Percentiles rank a stretch among this genome's conserved stretches.
Evolutionary conservation across 2,888 invertebrate genomes (phyloP).

Genomic region (Caenorhabditis doughertyi): DNA sequence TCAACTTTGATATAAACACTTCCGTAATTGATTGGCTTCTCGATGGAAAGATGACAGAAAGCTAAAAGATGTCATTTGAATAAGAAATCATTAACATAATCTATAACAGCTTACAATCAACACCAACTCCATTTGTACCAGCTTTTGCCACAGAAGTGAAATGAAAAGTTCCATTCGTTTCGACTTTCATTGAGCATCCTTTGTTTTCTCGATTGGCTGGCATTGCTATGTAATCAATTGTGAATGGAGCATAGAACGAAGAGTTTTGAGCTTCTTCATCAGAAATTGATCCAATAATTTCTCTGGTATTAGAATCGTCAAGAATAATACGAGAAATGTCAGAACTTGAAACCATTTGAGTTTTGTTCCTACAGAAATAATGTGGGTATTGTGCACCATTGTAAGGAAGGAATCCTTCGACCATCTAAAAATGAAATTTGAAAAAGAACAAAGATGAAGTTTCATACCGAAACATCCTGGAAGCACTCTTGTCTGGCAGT

Average conservation of each 20-base stretch:
- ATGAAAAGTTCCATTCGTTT: slow-evolving; percentile 19
- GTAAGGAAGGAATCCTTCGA: slow-evolving; percentile 50
- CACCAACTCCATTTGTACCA: not conserved
- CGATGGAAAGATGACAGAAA: slow-evolving; percentile 45
- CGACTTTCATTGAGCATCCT: slow-evolving; percentile 41
- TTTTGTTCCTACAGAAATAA: slow-evolving; percentile 73
- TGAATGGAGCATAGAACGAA: slow-evolving; percentile 64
- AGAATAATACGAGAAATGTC: slow-evolving; percentile 51
- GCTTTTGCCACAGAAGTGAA: not conserved
- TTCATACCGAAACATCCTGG: slow-evolving; percentile 60
- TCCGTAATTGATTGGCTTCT: slow-evolving; percentile 30
- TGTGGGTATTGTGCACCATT: slow-evolving; percentile 2
- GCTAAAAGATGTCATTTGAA: slow-evolving; percentile 16
- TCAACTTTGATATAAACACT: slow-evolving; percentile 44
- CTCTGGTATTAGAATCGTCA: slow-evolving; percentile 52
- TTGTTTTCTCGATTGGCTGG: slow-evolving; percentile 10
- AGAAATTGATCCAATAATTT: not conserved
- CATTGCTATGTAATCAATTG: slow-evolving; percentile 49
- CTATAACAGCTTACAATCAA: slow-evolving; percentile 17
- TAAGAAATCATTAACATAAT: not conserved
- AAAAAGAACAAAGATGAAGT: slow-evolving; percentile 1
- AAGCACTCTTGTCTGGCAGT: slow-evolving; percentile 47
- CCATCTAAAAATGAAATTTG: slow-evolving; percentile 44
- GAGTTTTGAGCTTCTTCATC: not conserved
- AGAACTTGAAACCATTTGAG: slow-evolving; percentile 70